Conservation (phyloP, 2,113 vertebrate genomes). For the Microtus richardsoni region DNA sequence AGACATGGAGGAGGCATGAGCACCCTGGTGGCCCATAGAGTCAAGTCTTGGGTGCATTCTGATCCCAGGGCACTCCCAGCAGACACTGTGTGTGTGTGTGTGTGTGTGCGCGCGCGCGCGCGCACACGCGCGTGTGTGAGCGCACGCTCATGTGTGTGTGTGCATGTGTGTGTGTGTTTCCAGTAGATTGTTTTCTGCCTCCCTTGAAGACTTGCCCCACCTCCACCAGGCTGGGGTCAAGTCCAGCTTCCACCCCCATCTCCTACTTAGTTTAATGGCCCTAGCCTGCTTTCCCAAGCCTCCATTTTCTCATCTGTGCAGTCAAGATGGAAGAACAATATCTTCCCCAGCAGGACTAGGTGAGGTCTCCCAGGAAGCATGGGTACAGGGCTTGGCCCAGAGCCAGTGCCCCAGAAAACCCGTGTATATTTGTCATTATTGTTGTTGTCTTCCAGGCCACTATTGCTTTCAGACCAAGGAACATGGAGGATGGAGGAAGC, state of each 20-base stretch:
- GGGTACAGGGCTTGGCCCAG: fast-evolving
- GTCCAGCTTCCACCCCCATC: background rate
- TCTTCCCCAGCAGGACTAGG: background rate
- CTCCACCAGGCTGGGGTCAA: background rate
- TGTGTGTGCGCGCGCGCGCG: background rate
- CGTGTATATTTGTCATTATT: fast-evolving
- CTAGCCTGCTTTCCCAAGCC: background rate
- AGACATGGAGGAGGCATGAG: background rate
- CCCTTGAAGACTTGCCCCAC: background rate
- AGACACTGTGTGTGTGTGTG: background rate
- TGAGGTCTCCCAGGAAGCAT: background rate
- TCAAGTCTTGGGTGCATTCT: background rate
- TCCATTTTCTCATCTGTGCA: no score
- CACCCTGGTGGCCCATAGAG: background rate
- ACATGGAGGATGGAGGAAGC: background rate
- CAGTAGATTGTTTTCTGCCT: background rate
- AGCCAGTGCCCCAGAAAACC: fast-evolving
- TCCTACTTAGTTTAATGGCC: background rate
- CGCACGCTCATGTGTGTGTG: no score
- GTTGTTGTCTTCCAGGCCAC: background rate
- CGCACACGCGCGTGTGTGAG: no score
- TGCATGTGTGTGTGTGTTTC: no score
- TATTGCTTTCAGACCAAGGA: background rate
- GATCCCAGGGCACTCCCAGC: background rate
- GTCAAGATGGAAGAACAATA: no score